A percentile compares a stretch with the other conserved stretches of the same genome.
phyloP scores from a whole-genome alignment of 1,140 invertebrate species.

The Penaeus japonicus region DNA sequence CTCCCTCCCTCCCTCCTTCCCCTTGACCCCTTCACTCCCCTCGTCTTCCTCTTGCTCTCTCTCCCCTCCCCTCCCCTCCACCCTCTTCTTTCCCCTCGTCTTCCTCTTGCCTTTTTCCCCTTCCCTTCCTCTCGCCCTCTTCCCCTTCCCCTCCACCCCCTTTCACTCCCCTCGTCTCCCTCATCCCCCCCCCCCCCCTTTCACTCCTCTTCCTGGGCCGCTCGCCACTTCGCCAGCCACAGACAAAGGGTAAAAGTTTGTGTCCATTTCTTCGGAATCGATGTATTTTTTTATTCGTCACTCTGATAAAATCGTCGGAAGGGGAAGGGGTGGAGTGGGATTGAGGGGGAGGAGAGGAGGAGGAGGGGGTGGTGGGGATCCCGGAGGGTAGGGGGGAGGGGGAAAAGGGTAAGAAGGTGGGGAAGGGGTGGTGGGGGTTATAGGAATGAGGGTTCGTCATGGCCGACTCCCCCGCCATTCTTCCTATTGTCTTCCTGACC shows the following conservation, averaged over 20 bases:
- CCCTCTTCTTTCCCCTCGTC: too few species aligned
- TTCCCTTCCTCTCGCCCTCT: neutral
- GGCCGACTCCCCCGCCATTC: slow-evolving; percentile 15
- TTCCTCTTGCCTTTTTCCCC: neutral
- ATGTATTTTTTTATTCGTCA: slow-evolving; percentile 2
- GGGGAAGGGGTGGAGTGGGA: neutral
- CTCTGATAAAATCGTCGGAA: slow-evolving; percentile 30
- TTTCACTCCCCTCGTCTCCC: neutral
- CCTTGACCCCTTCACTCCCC: too few species aligned
- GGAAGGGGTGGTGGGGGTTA: too few species aligned
- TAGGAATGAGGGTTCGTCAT: slow-evolving; percentile 36
- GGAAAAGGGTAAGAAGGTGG: too few species aligned
- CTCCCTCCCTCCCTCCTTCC: too few species aligned
- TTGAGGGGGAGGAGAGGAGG: too few species aligned
- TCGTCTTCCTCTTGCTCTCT: neutral
- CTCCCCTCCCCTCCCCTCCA: too few species aligned
- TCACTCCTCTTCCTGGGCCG: neutral
- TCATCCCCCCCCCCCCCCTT: neutral
- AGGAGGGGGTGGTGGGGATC: too few species aligned
- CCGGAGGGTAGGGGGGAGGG: too few species aligned
- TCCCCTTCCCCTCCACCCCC: neutral
- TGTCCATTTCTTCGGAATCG: slow-evolving; percentile 13
- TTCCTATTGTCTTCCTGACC: slow-evolving; percentile 28
- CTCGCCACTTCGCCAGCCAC: neutral
- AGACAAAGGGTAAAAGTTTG: slow-evolving; percentile 13